phyloP scores from a whole-genome alignment of 1,140 invertebrate species.

The Cotesia typhae region DNA sequence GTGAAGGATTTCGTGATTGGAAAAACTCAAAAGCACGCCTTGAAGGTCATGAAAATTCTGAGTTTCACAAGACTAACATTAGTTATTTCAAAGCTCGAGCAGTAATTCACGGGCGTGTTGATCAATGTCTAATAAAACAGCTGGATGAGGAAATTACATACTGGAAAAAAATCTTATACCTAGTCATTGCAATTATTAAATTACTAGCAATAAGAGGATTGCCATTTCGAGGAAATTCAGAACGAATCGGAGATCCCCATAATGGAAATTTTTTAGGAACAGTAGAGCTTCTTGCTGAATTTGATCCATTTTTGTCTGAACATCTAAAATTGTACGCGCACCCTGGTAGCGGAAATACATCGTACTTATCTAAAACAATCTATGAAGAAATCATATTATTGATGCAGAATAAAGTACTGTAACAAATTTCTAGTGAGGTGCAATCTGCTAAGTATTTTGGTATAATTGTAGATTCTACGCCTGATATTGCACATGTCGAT shows the following conservation, averaged over 20 bases:
- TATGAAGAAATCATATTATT: constrained; percentile 42
- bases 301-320: constrained; percentile 40
- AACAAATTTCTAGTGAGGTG: constrained; percentile 15
- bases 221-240: constrained; percentile 41
- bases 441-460: too few species aligned
- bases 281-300: constrained; percentile 41
- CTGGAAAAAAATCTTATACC: constrained; percentile 40
- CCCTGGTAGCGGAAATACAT: constrained; percentile 35
- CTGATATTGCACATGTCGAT: too few species aligned
- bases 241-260: constrained; percentile 38
- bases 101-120: constrained; percentile 33
- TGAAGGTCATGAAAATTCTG: constrained; percentile 33
- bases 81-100: constrained; percentile 26
- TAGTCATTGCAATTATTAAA: constrained; percentile 42
- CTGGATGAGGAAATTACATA: constrained; percentile 37
- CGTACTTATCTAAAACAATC: constrained; percentile 38
- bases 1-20: constrained; percentile 36
- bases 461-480: not conserved
- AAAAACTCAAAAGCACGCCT: constrained; percentile 27
- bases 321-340: constrained; percentile 41
- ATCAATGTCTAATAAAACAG: constrained; percentile 31
- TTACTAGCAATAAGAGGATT: constrained; percentile 40
- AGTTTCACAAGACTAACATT: constrained; percentile 29
- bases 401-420: constrained; percentile 38
- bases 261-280: constrained; percentile 45